Conservation (phyloP, 2,888 invertebrate species). For the Falcaria lacertinaria region DNA sequence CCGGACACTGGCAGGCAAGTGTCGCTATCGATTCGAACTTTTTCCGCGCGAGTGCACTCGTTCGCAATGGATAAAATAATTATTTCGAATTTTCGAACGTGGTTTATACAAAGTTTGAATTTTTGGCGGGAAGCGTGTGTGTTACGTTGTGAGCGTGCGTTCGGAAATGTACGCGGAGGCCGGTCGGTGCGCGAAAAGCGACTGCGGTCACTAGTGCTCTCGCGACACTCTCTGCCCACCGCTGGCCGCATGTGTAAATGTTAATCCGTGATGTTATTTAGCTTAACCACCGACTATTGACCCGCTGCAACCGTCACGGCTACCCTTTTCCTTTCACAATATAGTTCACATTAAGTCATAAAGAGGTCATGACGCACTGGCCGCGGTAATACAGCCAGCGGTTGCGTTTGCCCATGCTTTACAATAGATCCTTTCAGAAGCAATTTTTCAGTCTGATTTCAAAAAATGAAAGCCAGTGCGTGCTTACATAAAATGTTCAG, state of each 20-base stretch:
- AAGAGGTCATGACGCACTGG: conserved; percentile 33
- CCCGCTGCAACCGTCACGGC: conserved; percentile 23
- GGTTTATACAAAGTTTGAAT: conserved; percentile 52
- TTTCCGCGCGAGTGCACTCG: conserved; percentile 62
- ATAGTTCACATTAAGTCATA: conserved; percentile 13
- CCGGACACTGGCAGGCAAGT: conserved; percentile 58
- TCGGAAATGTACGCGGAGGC: conserved; percentile 58
- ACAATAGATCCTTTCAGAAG: conserved; percentile 36
- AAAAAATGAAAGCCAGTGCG: conserved; percentile 31
- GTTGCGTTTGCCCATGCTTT: conserved; percentile 17
- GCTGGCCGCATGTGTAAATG: conserved; percentile 60
- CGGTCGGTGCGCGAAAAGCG: conserved; percentile 66
- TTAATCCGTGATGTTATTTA: conserved; percentile 58
- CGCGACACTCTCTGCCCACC: conserved; percentile 60
- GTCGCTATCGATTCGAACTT: conserved; percentile 55
- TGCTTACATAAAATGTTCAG: conserved; percentile 29
- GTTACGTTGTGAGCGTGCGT: conserved; percentile 66
- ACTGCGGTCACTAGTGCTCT: conserved; percentile 61
- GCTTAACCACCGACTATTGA: conserved; percentile 38
- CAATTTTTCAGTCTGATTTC: conserved; percentile 46
- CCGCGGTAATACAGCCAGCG: conserved; percentile 19
- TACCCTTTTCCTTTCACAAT: conserved; percentile 19
- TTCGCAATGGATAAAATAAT: conserved; percentile 55
- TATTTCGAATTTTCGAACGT: conserved; percentile 44
- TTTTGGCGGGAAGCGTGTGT: conserved; percentile 70